Evolutionary conservation across 2,888 invertebrate species (phyloP).

Genomic region (Cinara cedri): DNA sequence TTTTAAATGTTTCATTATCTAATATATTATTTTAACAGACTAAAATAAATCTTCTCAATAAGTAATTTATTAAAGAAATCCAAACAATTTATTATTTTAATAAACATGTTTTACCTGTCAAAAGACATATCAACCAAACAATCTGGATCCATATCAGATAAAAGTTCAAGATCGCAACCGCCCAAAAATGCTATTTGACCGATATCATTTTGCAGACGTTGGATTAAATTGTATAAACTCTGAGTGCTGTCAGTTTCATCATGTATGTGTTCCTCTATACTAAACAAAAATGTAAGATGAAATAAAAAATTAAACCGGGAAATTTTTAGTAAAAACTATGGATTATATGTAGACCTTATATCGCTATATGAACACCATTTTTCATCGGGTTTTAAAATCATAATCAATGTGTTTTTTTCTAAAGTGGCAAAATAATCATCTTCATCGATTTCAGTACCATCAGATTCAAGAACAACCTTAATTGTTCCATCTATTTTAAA

Average conservation of each 20-base stretch:
- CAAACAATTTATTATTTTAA: neutral
- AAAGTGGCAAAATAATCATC: constrained; percentile 93
- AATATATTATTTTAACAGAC: neutral
- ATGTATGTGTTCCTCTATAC: constrained; percentile 8
- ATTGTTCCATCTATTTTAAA: constrained; percentile 68
- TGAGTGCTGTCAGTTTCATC: constrained; percentile 47
- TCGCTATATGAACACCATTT: constrained; percentile 60
- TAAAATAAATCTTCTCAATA: neutral
- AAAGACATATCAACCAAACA: constrained; percentile 82
- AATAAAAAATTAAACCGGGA: neutral
- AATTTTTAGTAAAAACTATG: neutral
- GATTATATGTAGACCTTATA: constrained; percentile 21
- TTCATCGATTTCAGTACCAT: constrained; percentile 94
- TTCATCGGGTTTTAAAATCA: constrained; percentile 69
- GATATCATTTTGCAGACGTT: constrained; percentile 57
- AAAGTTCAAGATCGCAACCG: constrained; percentile 81
- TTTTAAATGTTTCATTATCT: constrained; percentile 6
- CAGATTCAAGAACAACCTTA: constrained; percentile 85
- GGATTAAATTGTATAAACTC: constrained; percentile 45
- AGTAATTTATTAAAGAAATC: neutral
- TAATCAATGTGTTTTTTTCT: constrained; percentile 84
- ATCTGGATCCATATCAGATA: constrained; percentile 90
- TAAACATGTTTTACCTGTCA: constrained; percentile 70
- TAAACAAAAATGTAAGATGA: neutral
- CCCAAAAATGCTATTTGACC: constrained; percentile 80